Conservation (phyloP, 2,113 vertebrate genomes). For the Coregonus clupeaformis region DNA sequence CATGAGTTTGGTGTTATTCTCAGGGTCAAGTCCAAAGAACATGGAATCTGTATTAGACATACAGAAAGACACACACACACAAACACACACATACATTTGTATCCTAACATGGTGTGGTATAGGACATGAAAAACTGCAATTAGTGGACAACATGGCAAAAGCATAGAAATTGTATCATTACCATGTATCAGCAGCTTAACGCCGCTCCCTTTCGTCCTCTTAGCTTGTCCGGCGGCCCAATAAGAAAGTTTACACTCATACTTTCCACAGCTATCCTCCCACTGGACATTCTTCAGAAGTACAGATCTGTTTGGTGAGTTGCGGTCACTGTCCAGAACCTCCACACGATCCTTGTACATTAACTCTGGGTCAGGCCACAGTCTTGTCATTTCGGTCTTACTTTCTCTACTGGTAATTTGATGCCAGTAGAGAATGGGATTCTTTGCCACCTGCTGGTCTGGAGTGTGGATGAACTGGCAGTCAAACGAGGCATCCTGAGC, state of each 20-base stretch:
- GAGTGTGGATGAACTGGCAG: slow-evolving; percentile 39
- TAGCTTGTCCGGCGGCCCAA: fast-evolving
- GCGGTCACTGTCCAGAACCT: not conserved
- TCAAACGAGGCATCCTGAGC: slow-evolving; percentile 20
- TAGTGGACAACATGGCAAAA: not conserved
- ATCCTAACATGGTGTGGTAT: not conserved
- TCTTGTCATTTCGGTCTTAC: not conserved
- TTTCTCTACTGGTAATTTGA: no score
- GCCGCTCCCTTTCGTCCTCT: slow-evolving; percentile 28
- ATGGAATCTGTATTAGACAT: slow-evolving; percentile 42
- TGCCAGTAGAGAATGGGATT: slow-evolving; percentile 52
- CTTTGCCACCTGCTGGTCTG: not conserved
- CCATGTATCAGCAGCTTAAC: slow-evolving; percentile 50
- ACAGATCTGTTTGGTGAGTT: slow-evolving; percentile 38
- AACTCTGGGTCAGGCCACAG: not conserved
- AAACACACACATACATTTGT: no score
- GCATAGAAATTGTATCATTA: slow-evolving; percentile 28
- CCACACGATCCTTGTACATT: slow-evolving; percentile 15
- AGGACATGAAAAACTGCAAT: not conserved
- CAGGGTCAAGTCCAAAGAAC: slow-evolving; percentile 24
- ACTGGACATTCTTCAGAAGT: slow-evolving; percentile 39
- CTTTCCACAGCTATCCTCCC: slow-evolving; percentile 34
- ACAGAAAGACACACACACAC: not conserved
- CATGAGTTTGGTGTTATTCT: slow-evolving; percentile 24
- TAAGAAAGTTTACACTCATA: slow-evolving; percentile 61